Base-by-base conservation (phyloP, 2,113 vertebrate species). In the Himantopus leucocephalus region DNA sequence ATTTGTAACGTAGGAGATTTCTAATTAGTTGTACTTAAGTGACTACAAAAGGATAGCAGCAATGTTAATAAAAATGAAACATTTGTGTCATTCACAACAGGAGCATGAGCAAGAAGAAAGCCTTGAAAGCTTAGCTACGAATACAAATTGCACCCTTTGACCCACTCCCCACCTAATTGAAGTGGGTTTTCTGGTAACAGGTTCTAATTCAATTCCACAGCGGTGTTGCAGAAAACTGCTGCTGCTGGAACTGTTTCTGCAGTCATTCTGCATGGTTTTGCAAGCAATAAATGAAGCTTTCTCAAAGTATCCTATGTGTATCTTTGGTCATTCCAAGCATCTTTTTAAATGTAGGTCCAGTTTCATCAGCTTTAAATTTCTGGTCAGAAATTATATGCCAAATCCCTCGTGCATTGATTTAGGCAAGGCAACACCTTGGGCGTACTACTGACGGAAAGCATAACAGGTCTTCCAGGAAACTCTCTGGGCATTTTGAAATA, bases 191-290 rank as follows among this genome's bases (percentile, higher is more conserved):
- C 52, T 93, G 45, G 10, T 74, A 15, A 50, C 24, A 56, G 45
- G 30, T 82, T 76, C 64, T 68, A 78, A 90, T 81, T 79, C n/a
- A 85, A 72, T 93, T 85, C 78, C 5, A 2, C 10, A 23, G 7
- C 0, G 0, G 8, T n/a, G 37, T 73, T 3, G 1, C 70, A 66
- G 47, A 29, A 14, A 50, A 50, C 48, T 55, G 11, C 64, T 3
- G 2, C 52, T 85, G 55, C 50, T 62, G 47, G 56, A 66, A 16
- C 63, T 77, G 35, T 70, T 60, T 24, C 53, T 73, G 52, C 62
- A 20, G 17, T 30, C 58, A 37, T 83, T 83, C 62, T 92, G 50
- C 53, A 18, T 71, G 35, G 29, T 60, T 68, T 68, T 73, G 27
- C 41, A 53, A 81, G 52, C 50, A 72, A 9, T 55, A 52, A 82